Conservation (phyloP, 2,113 vertebrate species). For the Benitochromis conjunctus region DNA sequence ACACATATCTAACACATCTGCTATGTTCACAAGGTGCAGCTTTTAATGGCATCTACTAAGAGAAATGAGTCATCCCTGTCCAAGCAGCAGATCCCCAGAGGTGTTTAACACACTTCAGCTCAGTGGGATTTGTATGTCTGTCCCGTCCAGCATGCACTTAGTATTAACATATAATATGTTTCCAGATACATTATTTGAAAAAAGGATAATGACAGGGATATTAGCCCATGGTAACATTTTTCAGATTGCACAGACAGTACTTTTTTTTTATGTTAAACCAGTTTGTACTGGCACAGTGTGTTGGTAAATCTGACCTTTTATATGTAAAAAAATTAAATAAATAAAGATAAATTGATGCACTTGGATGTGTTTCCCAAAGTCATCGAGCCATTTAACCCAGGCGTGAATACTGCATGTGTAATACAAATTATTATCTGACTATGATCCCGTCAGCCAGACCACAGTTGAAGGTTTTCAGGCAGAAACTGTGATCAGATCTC, state of each 20-base stretch:
- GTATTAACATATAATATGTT: background rate
- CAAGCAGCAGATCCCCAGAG: background rate
- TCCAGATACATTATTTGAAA: background rate
- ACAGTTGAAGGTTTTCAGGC: background rate
- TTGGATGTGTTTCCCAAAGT: background rate
- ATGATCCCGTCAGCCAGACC: background rate
- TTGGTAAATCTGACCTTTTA: background rate
- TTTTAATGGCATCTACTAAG: background rate
- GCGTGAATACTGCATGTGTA: background rate
- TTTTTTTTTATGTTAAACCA: background rate
- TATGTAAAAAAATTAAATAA: background rate
- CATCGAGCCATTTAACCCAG: background rate
- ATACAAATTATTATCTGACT: background rate
- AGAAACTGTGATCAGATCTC: background rate
- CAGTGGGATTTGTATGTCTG: background rate
- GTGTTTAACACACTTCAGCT: background rate
- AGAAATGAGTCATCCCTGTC: background rate
- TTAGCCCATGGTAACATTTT: background rate
- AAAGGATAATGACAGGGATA: background rate
- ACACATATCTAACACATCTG: background rate
- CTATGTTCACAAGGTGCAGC: background rate
- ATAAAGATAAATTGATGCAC: background rate
- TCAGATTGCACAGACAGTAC: background rate
- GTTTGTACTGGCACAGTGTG: background rate
- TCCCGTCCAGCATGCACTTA: background rate